A percentile compares a stretch with the other conserved stretches of the same genome.
Evolutionary conservation across 2,888 invertebrate genomes (phyloP).

Genomic region (Noctua pronuba): DNA sequence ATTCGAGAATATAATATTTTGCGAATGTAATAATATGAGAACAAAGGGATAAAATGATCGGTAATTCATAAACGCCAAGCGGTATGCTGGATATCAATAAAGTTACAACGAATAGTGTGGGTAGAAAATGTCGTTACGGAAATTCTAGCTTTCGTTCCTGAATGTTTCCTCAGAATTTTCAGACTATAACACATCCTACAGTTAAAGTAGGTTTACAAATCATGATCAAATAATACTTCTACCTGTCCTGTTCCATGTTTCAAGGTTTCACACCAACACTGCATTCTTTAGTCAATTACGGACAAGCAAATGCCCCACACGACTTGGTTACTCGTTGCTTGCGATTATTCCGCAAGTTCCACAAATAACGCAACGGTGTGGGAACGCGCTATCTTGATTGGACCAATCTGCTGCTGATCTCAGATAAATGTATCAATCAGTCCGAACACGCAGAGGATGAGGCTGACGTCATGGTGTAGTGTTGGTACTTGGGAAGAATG

Average conservation of each 20-base stretch:
- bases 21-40: too few relatives aligned
- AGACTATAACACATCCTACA: not conserved
- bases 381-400: slow-evolving; percentile 66
- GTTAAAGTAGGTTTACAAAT: slow-evolving; percentile 28
- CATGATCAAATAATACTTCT: slow-evolving; percentile 20
- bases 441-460: slow-evolving; percentile 63
- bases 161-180: slow-evolving; percentile 9
- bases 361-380: slow-evolving; percentile 59
- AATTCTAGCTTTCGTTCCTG: not conserved
- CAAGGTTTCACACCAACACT: slow-evolving; percentile 55
- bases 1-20: too few relatives aligned
- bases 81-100: not conserved
- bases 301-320: slow-evolving; percentile 47
- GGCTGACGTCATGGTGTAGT: slow-evolving; percentile 62
- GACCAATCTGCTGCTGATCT: slow-evolving; percentile 71
- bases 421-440: slow-evolving; percentile 73
- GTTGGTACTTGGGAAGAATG: slow-evolving; percentile 22
- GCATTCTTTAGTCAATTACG: slow-evolving; percentile 50
- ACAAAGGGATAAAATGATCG: too few relatives aligned
- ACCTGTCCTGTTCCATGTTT: slow-evolving; percentile 14
- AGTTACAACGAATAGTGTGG: not conserved
- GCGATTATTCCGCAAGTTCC: slow-evolving; percentile 52
- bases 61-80: not conserved
- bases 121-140: slow-evolving; percentile 2
- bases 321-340: slow-evolving; percentile 12